phyloP scores from a whole-genome alignment of 2,888 invertebrate genomes.

The Eudasyphora cyanicolor region DNA sequence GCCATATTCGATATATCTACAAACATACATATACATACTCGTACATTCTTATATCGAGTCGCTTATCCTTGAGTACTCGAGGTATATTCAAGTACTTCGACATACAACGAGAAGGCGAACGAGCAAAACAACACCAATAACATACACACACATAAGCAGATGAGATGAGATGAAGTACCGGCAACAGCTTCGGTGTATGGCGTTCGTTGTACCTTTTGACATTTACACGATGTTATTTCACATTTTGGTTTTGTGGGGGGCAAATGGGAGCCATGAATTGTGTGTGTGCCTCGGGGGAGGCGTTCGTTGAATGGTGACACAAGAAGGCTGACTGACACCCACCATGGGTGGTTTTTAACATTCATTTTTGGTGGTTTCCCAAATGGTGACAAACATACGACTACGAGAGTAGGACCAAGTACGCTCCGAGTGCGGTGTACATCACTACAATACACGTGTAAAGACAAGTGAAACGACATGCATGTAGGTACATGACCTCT shows the following conservation, averaged over 20 bases:
- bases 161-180: constrained; percentile 8
- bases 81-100: not conserved
- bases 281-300: too few species aligned
- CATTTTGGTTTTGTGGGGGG: constrained; percentile 5
- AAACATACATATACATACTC: not conserved
- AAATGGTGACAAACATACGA: not conserved
- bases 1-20: constrained; percentile 4
- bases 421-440: not conserved
- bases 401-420: not conserved
- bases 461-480: constrained; percentile 28
- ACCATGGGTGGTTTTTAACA: constrained; percentile 50
- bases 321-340: not conserved
- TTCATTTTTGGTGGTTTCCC: constrained; percentile 33
- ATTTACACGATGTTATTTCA: constrained; percentile 58
- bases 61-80: constrained; percentile 15
- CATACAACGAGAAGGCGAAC: not conserved
- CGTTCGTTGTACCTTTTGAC: constrained; percentile 56
- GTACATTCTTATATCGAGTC: too few species aligned
- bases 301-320: too few species aligned
- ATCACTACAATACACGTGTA: constrained; percentile 12
- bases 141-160: not conserved
- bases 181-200: not conserved
- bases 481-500: constrained; percentile 22
- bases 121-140: not conserved
- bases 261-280: not conserved